phyloP scores from a whole-genome alignment of 2,888 invertebrate genomes.

The Acrobeloides nanus region DNA sequence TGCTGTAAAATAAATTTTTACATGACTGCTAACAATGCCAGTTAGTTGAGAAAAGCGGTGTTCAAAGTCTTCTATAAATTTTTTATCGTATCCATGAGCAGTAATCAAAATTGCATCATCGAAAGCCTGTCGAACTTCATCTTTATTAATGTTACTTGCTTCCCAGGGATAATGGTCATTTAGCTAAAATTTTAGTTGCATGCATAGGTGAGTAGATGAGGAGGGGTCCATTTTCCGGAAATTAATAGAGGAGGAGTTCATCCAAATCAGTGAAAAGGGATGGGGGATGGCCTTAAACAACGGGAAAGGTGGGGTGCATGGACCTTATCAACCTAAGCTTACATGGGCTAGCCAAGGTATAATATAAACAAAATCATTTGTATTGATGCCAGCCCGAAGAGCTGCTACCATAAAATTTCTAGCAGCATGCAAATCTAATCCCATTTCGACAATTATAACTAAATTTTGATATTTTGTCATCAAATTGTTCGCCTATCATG shows the following conservation, averaged over 20 bases:
- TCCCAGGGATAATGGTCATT: conserved; percentile 52
- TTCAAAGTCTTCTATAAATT: conserved; percentile 50
- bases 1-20: conserved; percentile 11
- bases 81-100: conserved; percentile 51
- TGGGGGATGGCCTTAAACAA: no score
- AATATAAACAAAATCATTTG: conserved; percentile 46
- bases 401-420: conserved; percentile 46
- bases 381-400: conserved; percentile 36
- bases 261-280: no score
- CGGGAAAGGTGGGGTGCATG: no score
- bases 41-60: conserved; percentile 40
- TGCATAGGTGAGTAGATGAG: no score
- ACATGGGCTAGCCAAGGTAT: conserved; percentile 51
- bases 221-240: no score
- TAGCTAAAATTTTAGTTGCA: conserved; percentile 22
- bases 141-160: conserved; percentile 45
- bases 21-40: conserved; percentile 45
- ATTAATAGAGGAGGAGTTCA: no score
- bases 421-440: conserved; percentile 45
- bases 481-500: conserved; percentile 1
- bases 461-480: conserved; percentile 4
- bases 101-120: conserved; percentile 49
- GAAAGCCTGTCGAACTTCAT: conserved; percentile 44
- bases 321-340: conserved; percentile 10
- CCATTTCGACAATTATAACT: conserved; percentile 50